A percentile compares a stretch with the other conserved stretches of the same genome.
Evolutionary conservation across 2,797 vertebrate genomes (phyloP).

Genomic region (Acanthurus leucopareius): DNA sequence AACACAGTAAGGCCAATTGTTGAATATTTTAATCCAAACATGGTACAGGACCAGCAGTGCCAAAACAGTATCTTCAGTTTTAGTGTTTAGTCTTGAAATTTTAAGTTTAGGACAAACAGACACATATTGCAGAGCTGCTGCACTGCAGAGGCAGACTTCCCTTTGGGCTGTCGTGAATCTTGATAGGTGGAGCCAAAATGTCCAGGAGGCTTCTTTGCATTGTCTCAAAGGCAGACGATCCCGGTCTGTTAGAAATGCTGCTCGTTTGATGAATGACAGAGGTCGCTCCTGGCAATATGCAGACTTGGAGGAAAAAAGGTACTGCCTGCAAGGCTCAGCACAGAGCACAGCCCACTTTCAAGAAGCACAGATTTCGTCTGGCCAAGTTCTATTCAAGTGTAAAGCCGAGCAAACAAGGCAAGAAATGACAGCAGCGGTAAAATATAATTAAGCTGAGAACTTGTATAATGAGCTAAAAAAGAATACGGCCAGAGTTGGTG

Average conservation of each 20-base stretch:
- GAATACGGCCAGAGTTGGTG: neutral
- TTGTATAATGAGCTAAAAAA: neutral
- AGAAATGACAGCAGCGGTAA: neutral
- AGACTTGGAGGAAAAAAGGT: conserved; percentile 8
- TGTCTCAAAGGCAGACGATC: conserved; percentile 7
- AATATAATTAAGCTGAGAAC: neutral
- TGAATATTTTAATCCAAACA: conserved; percentile 9
- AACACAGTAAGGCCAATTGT: neutral
- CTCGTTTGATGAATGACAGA: neutral
- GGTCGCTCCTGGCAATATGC: neutral
- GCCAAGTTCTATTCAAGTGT: neutral
- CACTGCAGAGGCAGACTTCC: neutral
- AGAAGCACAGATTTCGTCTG: conserved; percentile 37
- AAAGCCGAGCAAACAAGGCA: neutral
- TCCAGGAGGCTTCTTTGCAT: conserved; percentile 13
- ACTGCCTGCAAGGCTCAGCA: conserved; percentile 16
- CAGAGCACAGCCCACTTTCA: conserved; percentile 10
- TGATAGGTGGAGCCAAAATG: conserved; percentile 34
- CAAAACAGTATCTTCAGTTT: neutral
- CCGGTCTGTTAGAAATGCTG: conserved; percentile 12
- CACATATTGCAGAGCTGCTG: conserved; percentile 3
- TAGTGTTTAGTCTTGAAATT: too few relatives aligned
- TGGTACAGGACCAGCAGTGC: neutral
- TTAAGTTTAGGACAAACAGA: neutral
- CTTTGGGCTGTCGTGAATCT: neutral